These are phyloP conservation scores for Sinocyclocheilus anshuiensis DNA, from an alignment of 2,113 vertebrate species.

Conservation along the genomic window DNA sequence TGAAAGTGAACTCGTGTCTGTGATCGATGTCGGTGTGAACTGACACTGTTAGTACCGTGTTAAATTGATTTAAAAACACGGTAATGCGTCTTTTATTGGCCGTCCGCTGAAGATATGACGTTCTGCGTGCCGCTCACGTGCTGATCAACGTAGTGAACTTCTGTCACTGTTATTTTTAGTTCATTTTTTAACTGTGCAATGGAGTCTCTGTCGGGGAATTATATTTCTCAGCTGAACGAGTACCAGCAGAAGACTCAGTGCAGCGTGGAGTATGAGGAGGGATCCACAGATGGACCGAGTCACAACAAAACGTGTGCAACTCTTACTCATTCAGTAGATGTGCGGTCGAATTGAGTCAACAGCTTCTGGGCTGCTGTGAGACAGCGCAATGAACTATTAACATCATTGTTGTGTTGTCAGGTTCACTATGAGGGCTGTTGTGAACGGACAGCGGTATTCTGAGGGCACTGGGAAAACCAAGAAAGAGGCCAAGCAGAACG, in stretches of 20 bases:
- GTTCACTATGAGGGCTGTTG: conserved; percentile 62
- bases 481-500: conserved; percentile 72
- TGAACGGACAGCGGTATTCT: conserved; percentile 62
- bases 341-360: neutral
- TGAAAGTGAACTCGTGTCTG: neutral
- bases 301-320: conserved; percentile 70
- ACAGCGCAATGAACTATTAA: too few relatives aligned
- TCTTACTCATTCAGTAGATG: neutral
- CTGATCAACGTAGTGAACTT: neutral
- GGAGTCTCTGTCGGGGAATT: conserved; percentile 58
- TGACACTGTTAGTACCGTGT: neutral
- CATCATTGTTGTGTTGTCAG: conserved; percentile 61
- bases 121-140: neutral
- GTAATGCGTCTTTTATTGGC: neutral
- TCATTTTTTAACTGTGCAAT: conserved; percentile 44
- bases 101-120: neutral
- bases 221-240: conserved; percentile 62
- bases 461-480: conserved; percentile 68
- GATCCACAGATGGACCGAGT: conserved; percentile 59
- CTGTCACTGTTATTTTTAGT: neutral
- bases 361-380: too few relatives aligned
- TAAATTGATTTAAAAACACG: neutral
- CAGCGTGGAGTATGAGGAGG: conserved; percentile 55
- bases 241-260: conserved; percentile 5
- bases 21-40: too few relatives aligned